Conservation (phyloP, 2,888 invertebrate species). For the Osmoderma eremita region DNA sequence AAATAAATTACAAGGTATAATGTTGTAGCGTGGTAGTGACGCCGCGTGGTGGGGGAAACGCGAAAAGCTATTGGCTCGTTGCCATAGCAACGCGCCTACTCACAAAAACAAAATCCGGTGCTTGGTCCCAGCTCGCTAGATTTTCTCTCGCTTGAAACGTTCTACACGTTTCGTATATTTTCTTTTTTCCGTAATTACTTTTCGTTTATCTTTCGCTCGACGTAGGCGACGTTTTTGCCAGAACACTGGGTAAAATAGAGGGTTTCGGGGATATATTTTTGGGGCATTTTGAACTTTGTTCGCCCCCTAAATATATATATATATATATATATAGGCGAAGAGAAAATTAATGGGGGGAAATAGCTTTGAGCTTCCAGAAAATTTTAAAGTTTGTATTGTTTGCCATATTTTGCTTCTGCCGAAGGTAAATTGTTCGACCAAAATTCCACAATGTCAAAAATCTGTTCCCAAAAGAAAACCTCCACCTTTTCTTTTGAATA, state of each 20-base stretch:
- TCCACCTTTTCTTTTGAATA: conserved; percentile 48
- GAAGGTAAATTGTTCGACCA: conserved; percentile 45
- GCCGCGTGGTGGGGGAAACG: conserved; percentile 53
- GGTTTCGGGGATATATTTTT: conserved; percentile 57
- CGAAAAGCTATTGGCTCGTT: conserved; percentile 56
- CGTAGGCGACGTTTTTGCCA: conserved; percentile 52
- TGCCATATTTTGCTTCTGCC: conserved; percentile 48
- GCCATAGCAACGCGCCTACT: conserved; percentile 60
- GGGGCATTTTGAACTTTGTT: conserved; percentile 58
- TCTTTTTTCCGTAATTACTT: conserved; percentile 54
- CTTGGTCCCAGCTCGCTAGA: conserved; percentile 47
- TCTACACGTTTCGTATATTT: conserved; percentile 53
- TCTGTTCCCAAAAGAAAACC: conserved; percentile 33
- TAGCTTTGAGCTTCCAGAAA: conserved; percentile 55
- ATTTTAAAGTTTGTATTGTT: conserved; percentile 56
- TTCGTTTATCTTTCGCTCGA: conserved; percentile 56
- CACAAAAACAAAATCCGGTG: conserved; percentile 62
- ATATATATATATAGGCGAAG: conserved; percentile 34
- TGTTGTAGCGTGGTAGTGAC: conserved; percentile 46
- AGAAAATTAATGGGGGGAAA: conserved; percentile 61
- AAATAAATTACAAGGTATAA: conserved; percentile 41
- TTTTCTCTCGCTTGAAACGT: conserved; percentile 52
- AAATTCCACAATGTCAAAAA: conserved; percentile 3
- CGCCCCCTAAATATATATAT: conserved; percentile 47
- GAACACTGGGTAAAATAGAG: conserved; percentile 45